Base-by-base conservation (phyloP, 2,888 invertebrate genomes). In the Lamproptera curius region DNA sequence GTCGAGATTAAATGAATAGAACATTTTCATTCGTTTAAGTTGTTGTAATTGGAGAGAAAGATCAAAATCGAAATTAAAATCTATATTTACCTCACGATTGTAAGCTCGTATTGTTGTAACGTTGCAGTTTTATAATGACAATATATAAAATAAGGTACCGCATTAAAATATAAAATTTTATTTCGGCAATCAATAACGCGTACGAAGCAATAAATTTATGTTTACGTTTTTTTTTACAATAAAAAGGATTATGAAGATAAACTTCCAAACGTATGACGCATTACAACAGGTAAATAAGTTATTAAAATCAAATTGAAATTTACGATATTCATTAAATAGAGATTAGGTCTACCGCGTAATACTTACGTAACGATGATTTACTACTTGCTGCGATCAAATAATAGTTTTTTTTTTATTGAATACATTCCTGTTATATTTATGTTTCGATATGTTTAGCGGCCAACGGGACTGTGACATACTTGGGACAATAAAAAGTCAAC, bases 291-390 rank as follows among this genome's bases (percentile, higher is more conserved):
- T 76, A 76, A 82, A 79, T 83, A 80, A 81, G 80, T 80, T 78
- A 83, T 84, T 82, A 82, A 83, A 79, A 80, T 80, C 72, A 77
- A 80, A 81, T 76, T 71, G 67, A 72, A 74, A 82, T 85, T 85
- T 83, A 87, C 74, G 81, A 76, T 76, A 71, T 72, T 71, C 78
- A 78, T 86, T 82, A 84, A 85, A 75, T 70, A 66, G 67, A 84
- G 82, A 84, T 86, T 84, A 86, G 60, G 17, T 67, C 67, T 59
- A 67, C 63, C 68, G 65, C 61, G 63, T 65, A 59, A 60, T 70
- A 56, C 43, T 41, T 41, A 26, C 63, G 63, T 61, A 58, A 60
- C 50, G 54, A 62, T 83, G 82, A 84, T 84, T 84, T 86, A 83
- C 64, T 67, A 67, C 73, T 76, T 79, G 62, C 61, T 58, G 57